These are phyloP conservation scores for Podabrus alpinus DNA, from an alignment of 2,888 invertebrate genomes.

Conservation along the genomic window DNA sequence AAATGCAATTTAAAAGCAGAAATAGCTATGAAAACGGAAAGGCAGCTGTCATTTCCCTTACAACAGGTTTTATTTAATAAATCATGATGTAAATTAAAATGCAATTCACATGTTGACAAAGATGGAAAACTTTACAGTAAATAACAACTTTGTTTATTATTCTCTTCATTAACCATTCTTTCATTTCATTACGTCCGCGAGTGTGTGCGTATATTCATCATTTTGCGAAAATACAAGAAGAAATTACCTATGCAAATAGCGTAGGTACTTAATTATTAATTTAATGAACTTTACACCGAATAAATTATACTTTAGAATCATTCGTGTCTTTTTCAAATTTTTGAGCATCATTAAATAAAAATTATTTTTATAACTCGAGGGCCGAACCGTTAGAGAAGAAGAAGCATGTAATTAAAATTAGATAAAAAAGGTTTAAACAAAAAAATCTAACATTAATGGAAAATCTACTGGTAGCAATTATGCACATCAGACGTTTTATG, in stretches of 20 bases:
- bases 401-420: not conserved
- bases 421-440: not conserved
- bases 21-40: slow-evolving; percentile 12
- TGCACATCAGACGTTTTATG: not conserved
- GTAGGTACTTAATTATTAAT: not conserved
- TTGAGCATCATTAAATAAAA: not conserved
- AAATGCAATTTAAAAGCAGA: not conserved
- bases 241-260: not conserved
- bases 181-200: not conserved
- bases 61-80: slow-evolving; percentile 20
- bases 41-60: slow-evolving; percentile 23
- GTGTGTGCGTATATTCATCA: not conserved
- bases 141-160: not conserved
- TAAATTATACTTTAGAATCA: not conserved
- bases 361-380: not conserved
- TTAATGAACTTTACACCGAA: not conserved
- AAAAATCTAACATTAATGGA: not conserved
- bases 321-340: not conserved
- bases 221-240: not conserved
- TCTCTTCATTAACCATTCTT: not conserved
- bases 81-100: slow-evolving; percentile 24
- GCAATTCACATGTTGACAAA: slow-evolving; percentile 6
- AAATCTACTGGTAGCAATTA: not conserved
- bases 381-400: not conserved
- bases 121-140: not conserved